Conservation (phyloP, 1,140 invertebrate genomes). For the Orius laevigatus region DNA sequence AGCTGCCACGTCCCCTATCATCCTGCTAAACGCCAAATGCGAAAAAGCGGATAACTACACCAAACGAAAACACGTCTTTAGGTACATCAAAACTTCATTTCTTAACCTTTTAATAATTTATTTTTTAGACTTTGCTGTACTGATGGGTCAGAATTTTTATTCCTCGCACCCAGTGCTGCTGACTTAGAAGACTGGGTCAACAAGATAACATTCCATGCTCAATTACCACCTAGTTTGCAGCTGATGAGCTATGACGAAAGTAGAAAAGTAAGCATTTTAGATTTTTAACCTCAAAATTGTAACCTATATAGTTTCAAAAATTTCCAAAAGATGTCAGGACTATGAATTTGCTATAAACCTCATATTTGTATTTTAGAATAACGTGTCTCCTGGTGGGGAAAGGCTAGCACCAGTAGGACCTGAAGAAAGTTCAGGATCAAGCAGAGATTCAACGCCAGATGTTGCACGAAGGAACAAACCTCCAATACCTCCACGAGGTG, state of each 20-base stretch:
- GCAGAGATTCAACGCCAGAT: slow-evolving; percentile 33
- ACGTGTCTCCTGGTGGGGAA: slow-evolving; percentile 22
- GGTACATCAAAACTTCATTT: slow-evolving; percentile 23
- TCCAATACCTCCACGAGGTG: slow-evolving; percentile 18
- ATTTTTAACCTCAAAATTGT: too few relatives aligned
- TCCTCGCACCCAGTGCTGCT: slow-evolving; percentile 52
- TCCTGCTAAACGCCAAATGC: slow-evolving; percentile 71
- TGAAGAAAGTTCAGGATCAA: slow-evolving; percentile 23
- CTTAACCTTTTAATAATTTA: background rate
- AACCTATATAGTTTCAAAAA: too few relatives aligned
- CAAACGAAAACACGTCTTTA: slow-evolving; percentile 87
- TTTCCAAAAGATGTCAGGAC: too few relatives aligned
- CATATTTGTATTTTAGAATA: slow-evolving; percentile 23
- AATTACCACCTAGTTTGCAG: slow-evolving; percentile 73
- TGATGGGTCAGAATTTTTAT: slow-evolving; percentile 87
- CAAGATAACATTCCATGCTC: slow-evolving; percentile 88
- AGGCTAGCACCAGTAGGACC: background rate
- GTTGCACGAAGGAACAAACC: slow-evolving; percentile 25
- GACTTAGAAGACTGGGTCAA: slow-evolving; percentile 86
- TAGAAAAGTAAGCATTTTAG: slow-evolving; percentile 26
- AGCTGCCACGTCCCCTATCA: slow-evolving; percentile 75
- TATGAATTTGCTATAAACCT: too few relatives aligned
- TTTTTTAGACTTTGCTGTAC: slow-evolving; percentile 52
- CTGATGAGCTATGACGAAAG: slow-evolving; percentile 61
- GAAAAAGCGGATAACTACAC: slow-evolving; percentile 81